Conservation (phyloP, 2,888 invertebrate genomes). For the Tenthredo notha region DNA sequence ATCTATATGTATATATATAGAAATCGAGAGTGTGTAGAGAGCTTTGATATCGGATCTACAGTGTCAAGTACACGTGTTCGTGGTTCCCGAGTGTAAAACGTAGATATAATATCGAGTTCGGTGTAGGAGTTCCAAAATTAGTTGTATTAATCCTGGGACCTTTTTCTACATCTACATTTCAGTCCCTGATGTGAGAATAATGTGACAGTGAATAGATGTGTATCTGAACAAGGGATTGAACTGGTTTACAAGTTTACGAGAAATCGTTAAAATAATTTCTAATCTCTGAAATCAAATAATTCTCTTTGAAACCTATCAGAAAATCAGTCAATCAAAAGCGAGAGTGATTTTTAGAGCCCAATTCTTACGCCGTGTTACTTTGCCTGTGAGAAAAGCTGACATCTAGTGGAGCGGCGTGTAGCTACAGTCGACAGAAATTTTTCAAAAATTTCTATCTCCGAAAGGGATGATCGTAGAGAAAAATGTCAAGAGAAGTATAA, state of each 20-base stretch:
- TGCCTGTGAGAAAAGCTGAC: neutral
- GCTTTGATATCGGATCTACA: constrained; percentile 46
- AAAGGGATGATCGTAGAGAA: constrained; percentile 1
- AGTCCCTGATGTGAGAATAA: neutral
- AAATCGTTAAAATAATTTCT: neutral
- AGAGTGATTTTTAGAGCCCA: neutral
- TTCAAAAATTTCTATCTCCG: constrained; percentile 22
- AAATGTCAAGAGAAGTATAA: neutral
- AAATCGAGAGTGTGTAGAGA: constrained; percentile 23
- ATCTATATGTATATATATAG: neutral
- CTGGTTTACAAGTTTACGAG: neutral
- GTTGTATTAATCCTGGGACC: constrained; percentile 19
- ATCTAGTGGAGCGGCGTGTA: neutral
- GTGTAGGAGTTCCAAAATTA: constrained; percentile 39
- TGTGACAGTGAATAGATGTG: neutral
- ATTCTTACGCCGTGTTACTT: neutral
- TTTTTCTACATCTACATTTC: neutral
- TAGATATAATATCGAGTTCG: neutral
- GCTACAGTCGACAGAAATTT: neutral
- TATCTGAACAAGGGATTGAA: neutral
- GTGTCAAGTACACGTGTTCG: constrained; percentile 43
- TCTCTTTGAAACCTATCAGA: neutral
- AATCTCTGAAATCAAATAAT: too few species aligned
- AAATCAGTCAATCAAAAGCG: neutral
- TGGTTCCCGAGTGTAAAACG: constrained; percentile 7